These are phyloP conservation scores for Pseudorasbora parva DNA, from an alignment of 2,113 vertebrate genomes.

Conservation along the genomic window DNA sequence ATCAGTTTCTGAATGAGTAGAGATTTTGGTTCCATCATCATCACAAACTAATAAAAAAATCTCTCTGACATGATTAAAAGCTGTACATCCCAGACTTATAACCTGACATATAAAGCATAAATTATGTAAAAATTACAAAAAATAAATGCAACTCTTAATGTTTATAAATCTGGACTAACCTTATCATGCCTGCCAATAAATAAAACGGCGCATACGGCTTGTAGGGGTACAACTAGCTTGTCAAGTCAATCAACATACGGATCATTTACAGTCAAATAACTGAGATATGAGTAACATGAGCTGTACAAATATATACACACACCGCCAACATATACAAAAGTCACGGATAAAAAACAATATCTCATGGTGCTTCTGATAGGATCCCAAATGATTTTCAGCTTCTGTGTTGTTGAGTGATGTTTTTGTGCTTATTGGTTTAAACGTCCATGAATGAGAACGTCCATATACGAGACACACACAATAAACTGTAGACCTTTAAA, in stretches of 20 bases:
- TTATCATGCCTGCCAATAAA: not conserved
- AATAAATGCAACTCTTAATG: conserved; percentile 27
- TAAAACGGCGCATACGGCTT: not conserved
- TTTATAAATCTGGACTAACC: not conserved
- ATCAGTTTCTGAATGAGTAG: not conserved
- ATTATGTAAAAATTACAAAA: not conserved
- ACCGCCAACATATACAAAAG: not conserved
- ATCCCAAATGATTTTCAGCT: not conserved
- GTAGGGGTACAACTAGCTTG: not conserved
- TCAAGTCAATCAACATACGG: not conserved
- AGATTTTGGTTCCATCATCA: not conserved
- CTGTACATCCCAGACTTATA: not conserved
- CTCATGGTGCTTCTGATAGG: not conserved
- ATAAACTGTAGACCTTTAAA: not conserved
- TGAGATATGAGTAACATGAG: not conserved
- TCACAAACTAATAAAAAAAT: not conserved
- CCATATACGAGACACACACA: not conserved
- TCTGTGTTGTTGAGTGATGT: not conserved
- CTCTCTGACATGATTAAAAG: not conserved
- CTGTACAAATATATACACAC: conserved; percentile 27
- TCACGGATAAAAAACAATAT: not conserved
- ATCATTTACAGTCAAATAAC: conserved; percentile 8
- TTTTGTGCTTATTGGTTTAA: conserved; percentile 28
- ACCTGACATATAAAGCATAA: not conserved
- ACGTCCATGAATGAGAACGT: not conserved